A percentile compares a stretch with the other conserved stretches of the same genome.
Evolutionary conservation across 2,888 invertebrate species (phyloP).

Genomic region (Chloromyia formosa): DNA sequence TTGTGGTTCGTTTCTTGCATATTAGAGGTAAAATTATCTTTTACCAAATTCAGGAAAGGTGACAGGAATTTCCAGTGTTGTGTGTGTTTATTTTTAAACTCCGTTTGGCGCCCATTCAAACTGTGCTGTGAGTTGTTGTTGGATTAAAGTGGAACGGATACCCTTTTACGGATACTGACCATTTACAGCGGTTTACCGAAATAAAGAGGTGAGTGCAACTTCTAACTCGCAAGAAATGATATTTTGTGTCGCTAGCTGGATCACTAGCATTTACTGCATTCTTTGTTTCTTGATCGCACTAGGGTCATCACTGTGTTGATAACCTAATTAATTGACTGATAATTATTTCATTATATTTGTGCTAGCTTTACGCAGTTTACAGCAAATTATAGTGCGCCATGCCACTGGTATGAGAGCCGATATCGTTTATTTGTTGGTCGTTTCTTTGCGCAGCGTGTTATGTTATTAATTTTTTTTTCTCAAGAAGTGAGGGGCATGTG

Average conservation of each 20-base stretch:
- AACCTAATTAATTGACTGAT: slow-evolving; percentile 40
- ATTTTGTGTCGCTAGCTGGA: no score
- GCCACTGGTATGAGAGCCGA: no score
- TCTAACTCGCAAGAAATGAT: neutral
- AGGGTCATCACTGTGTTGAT: slow-evolving; percentile 22
- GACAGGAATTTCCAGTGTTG: neutral
- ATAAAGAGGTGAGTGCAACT: slow-evolving; percentile 11
- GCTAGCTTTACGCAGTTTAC: slow-evolving; percentile 9
- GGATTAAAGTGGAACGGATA: slow-evolving; percentile 22
- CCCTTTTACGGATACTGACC: slow-evolving; percentile 23
- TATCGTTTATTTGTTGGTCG: no score
- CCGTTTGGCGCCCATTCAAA: neutral
- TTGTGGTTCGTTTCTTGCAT: no score
- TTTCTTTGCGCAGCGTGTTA: no score
- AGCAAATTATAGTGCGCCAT: neutral
- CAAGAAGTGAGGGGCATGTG: no score
- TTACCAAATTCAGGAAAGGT: no score
- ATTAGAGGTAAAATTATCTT: no score
- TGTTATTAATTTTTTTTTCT: no score
- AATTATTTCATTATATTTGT: slow-evolving; percentile 22
- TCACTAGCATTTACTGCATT: neutral
- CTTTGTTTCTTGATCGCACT: neutral
- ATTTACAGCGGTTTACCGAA: neutral
- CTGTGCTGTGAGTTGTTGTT: neutral
- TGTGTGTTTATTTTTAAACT: slow-evolving; percentile 1